Conservation (phyloP, 2,797 vertebrate genomes). For the Alca torda region DNA sequence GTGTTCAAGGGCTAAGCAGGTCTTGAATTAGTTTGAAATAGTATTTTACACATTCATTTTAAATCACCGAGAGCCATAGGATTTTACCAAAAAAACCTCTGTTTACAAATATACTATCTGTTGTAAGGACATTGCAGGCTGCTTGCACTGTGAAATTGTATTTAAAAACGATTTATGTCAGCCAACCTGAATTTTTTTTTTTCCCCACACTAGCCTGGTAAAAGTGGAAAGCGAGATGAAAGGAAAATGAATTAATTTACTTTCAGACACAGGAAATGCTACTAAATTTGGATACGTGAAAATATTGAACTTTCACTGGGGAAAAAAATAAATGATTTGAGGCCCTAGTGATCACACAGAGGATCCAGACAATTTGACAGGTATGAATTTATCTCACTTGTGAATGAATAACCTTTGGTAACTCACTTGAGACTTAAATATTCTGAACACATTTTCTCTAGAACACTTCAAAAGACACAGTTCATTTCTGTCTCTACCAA, state of each 20-base stretch:
- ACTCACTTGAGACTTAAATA: constrained; percentile 80
- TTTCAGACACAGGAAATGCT: constrained; percentile 73
- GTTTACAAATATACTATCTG: neutral
- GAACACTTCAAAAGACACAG: constrained; percentile 80
- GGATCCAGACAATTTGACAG: constrained; percentile 81
- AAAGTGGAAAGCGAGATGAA: constrained; percentile 40
- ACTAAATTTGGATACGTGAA: constrained; percentile 74
- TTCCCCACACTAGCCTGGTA: neutral
- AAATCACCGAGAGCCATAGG: neutral
- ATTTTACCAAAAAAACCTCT: neutral
- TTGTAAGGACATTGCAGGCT: neutral
- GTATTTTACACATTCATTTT: neutral
- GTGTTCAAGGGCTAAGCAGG: neutral
- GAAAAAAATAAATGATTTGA: constrained; percentile 80
- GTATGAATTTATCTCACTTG: constrained; percentile 84
- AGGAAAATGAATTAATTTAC: constrained; percentile 67
- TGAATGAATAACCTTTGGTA: constrained; percentile 81
- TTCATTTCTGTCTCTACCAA: constrained; percentile 77
- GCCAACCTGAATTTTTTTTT: neutral
- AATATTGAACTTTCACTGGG: constrained; percentile 74
- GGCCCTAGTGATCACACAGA: constrained; percentile 78
- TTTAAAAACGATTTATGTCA: neutral
- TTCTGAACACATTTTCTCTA: constrained; percentile 80
- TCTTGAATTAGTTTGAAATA: neutral
- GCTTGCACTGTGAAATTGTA: neutral